Evolutionary conservation across 2,888 invertebrate species (phyloP), one percentile per base, ranked within the genome.

Genomic region (Hofmannophila pseudospretella): DNA sequence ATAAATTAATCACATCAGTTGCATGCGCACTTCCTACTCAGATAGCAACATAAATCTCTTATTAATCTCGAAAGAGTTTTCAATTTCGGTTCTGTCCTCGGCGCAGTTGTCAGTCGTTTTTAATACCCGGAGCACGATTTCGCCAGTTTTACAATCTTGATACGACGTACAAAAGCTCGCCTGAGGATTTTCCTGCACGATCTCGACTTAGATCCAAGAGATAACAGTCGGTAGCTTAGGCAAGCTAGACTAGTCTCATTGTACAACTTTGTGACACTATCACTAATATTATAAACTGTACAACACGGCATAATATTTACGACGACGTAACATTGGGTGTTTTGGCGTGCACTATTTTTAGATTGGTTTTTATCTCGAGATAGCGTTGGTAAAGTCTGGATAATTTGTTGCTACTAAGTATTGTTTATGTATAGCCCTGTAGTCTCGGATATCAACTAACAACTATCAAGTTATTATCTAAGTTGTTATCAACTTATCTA

Each of bases 81-180:
- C 37, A 41, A 41, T 41, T 41, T 34, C 34, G 41, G 26, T 11
- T 14, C 13, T 11, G 14, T 31, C 34, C 31, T 16, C 25, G 9
- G 31, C 29, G 11, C 16, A 25, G 34, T 34, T 41, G 41, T 28
- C 37, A 34, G 31, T 36, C 26, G 31, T 58, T 64, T 59, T 73
- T 73, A 75, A 75, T 76, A 65, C 70, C 45, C 61, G 41, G 54
- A 50, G 60, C 78, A 79, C 77, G 79, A 76, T 56, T 71, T 67
- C 47, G 49, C 56, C 54, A 45, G 50, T 44, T 48, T 51, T 41
- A 62, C 60, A 60, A 75, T 71, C 68, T 68, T 68, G 67, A 74
- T 71, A 58, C 56, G 19, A 27, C 38, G 45, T 38, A 40, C 38
- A 30, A 41, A 40, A 35, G 35, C 35, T 32, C 8, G 10, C 8